These are phyloP conservation scores for Drosophila teissieri DNA, from an alignment of 1,140 invertebrate genomes.

Conservation along the genomic window DNA sequence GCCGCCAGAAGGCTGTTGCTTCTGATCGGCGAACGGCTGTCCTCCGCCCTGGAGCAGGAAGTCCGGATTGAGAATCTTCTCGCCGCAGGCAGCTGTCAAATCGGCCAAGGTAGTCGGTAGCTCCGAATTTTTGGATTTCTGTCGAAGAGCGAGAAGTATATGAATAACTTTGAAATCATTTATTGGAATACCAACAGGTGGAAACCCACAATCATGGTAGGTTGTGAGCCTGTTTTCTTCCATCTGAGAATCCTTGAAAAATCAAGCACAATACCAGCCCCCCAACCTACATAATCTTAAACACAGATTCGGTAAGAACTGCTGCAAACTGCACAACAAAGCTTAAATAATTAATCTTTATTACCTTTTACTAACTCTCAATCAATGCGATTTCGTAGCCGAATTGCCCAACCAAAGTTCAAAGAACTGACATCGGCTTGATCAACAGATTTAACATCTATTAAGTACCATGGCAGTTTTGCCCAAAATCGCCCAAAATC, in stretches of 20 bases:
- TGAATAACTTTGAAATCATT: neutral
- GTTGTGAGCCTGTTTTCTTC: neutral
- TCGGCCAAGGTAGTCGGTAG: constrained; percentile 89
- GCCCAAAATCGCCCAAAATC: no score
- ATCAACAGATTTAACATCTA: no score
- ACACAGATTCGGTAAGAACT: neutral
- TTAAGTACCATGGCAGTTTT: neutral
- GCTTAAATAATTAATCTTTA: no score
- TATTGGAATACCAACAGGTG: no score
- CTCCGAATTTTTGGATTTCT: constrained; percentile 67
- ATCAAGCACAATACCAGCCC: no score
- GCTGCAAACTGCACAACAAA: no score
- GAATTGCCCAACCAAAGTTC: no score
- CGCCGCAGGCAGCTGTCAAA: constrained; percentile 92
- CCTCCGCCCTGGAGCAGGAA: constrained; percentile 90
- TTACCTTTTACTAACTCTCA: neutral
- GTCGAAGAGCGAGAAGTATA: neutral
- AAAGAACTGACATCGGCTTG: no score
- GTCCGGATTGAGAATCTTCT: constrained; percentile 93
- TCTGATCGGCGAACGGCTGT: constrained; percentile 88
- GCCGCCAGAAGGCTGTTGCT: constrained; percentile 30
- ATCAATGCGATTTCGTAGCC: no score
- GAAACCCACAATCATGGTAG: neutral
- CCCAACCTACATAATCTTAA: no score
- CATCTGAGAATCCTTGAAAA: neutral